Base-by-base conservation (phyloP, 2,888 invertebrate species). In the Minunthozetes semirufus region DNA sequence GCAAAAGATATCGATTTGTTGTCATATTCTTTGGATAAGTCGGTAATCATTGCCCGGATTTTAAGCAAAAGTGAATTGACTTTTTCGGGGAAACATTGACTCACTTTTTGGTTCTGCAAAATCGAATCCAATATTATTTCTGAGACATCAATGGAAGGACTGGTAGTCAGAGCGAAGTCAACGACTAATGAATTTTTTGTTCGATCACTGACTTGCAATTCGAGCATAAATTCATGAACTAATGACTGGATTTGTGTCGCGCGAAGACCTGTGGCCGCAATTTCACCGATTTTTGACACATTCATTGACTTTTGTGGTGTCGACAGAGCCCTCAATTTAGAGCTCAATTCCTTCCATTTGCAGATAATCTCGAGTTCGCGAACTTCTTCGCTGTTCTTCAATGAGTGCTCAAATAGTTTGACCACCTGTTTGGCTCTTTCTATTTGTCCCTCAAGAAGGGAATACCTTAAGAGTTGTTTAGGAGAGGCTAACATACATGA, bases 371-470 rank as follows among this genome's bases (percentile, higher is more conserved):
- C 50, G 11, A 76, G 48, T 70, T 76, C 76, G n/a, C 27, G 50
- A n/a, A 72, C 56, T 73, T 76, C 75, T 29, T 75, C 63, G n/a
- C 72, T 72, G 25, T 76, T 42, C 22, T 42, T 66, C 22, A 76
- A 70, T 27, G 46, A 50, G 13, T 73, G 59, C 13, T 66, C 63
- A 61, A 75, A 76, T 8, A 76, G 56, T 73, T 72, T 59, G n/a
- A 70, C 66, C 76, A 93, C 90, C 84, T 91, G 88, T 80, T 88
- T 88, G 0, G 91, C 91, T 83, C 89, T 89, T 8, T 86, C 86
- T 78, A 89, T 88, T 81, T 91, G 89, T 75, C 88, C 88, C 76
- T 88, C 87, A 80, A 89, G 88, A 59, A 93, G 84, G 61, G 91
- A 91, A 81, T 90, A 85, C 53, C 89, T 87, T n/a, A 92, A 88